Base-by-base conservation (phyloP, 2,113 vertebrate species). In the Ctenodactylus gundi region DNA sequence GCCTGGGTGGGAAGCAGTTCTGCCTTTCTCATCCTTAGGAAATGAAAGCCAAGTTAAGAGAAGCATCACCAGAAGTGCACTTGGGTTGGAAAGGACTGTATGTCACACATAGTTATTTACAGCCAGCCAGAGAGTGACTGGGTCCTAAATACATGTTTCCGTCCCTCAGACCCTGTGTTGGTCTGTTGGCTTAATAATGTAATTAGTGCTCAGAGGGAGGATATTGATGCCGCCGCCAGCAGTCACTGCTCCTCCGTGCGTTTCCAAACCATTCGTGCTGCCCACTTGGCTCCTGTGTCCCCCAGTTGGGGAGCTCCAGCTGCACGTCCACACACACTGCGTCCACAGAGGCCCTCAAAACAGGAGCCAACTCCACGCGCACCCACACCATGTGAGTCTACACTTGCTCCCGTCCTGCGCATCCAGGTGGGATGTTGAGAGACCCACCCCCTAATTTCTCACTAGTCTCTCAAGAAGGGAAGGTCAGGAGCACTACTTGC, bases 111-210 rank as follows among this genome's bases (percentile, higher is more conserved):
- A 53, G 51, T 96, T 94, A 85, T 95, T 92, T 96, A 90, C 39
- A 96, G 86, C 89, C 93, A 44, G 1, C 93, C 95, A 92, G 97
- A 97, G 89, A 95, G 93, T 17, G 23, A 91, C 97, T 97, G 96
- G 94, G 95, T 95, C 96, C 97, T 97, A 96, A 98, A 97, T 97
- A 78, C 96, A 82, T 97, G 96, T 98, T 97, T 98, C 98, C 41
- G 12, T 98, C 94, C 96, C 97, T 97, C 97, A 97, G 95, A 88
- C 96, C 94, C 97, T 96, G 88, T 98, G 97, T 98, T 97, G 96
- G 96, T 97, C 97, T 98, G 98, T 98, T 98, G 98, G 97, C n/a
- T 95, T 98, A 98, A 98, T 98, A 98, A 98, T 96, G 97, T 97
- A 98, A 98, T 98, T 98, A 98, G 98, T 95, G 97, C 98, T 98